These are phyloP conservation scores for Hycleus phaleratus DNA, from an alignment of 1,140 invertebrate genomes.

Conservation along the genomic window DNA sequence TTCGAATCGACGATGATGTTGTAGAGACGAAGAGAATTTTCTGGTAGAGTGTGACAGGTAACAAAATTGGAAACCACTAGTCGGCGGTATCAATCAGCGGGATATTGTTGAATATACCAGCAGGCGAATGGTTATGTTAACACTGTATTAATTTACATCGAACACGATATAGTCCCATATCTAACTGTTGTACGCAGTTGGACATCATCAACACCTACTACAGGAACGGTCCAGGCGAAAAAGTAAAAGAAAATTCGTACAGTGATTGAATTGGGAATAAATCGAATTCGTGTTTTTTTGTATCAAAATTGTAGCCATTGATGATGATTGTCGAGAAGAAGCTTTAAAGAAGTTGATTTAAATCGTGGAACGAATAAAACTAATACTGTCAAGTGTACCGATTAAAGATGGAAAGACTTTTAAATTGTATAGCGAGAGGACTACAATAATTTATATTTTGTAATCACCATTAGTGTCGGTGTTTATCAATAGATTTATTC, in stretches of 20 bases:
- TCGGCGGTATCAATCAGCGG: constrained; percentile 10
- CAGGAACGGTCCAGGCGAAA: too few species aligned
- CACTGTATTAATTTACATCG: constrained; percentile 10
- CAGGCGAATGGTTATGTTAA: constrained; percentile 10
- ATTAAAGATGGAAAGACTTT: background rate
- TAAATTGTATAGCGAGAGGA: too few species aligned
- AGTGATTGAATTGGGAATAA: too few species aligned
- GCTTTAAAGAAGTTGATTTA: too few species aligned
- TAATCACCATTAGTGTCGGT: constrained; percentile 12
- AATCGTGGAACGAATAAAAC: too few species aligned
- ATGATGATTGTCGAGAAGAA: too few species aligned
- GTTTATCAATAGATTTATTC: constrained; percentile 7
- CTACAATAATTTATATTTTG: constrained; percentile 11
- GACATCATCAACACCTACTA: constrained; percentile 10
- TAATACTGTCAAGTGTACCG: constrained; percentile 6
- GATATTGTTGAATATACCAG: constrained; percentile 10
- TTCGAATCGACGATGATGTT: too few species aligned
- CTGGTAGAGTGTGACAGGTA: background rate
- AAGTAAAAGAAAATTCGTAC: too few species aligned
- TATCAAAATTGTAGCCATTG: too few species aligned
- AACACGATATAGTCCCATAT: constrained; percentile 14
- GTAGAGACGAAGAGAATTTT: too few species aligned
- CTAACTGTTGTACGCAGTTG: constrained; percentile 9
- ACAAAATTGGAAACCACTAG: constrained; percentile 11
- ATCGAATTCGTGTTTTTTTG: too few species aligned